Evolutionary conservation across 2,113 vertebrate genomes (phyloP), one percentile per base, ranked within the genome.

Genomic region (Piaya cayana): DNA sequence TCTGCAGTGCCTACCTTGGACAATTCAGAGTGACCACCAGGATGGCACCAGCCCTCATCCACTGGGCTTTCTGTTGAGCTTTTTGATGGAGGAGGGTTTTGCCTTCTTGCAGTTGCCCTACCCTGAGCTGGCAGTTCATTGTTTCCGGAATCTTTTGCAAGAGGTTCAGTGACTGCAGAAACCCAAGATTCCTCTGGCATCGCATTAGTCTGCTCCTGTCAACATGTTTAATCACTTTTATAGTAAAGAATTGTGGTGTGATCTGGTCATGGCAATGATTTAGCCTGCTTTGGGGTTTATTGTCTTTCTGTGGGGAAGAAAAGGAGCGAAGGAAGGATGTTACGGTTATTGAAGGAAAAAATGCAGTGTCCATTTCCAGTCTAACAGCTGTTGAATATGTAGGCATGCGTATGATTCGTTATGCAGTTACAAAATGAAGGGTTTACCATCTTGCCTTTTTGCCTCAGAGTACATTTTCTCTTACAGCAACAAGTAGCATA

Each of bases 401-500:
- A 81, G 60, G 37, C 26, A 59, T 25, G 34, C 8, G 15, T 11
- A 16, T 3, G 4, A 62, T 50, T 39, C 42, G 47, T 60, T 9
- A 39, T 25, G 56, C 49, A 52, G 69, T 52, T 82, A 52, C 10
- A 52, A 52, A 87, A 91, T 0, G 4, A 39, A 75, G 70, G 42
- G 22, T 69, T 27, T 69, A 19, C 27, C 45, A 39, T 47, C 77
- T 52, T 58, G 22, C 37, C 8, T 47, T 37, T 45, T 65, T 49
- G 36, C 43, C 69, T 82, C 58, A 27, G 34, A 88, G 43, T 27
- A 14, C 7, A 37, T n/a, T 88, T 84, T 84, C 47, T 63, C 27
- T 67, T 30, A 34, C 16, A 83, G 85, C 93, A 97, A 96, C 93
- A 97, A 92, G 95, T 93, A 88, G 47, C 69, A 36, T 25, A 43